A percentile compares a stretch with the other conserved stretches of the same genome.
Conservation (phyloP, 1,140 invertebrate genomes). For the Meloidogyne exigua region DNA sequence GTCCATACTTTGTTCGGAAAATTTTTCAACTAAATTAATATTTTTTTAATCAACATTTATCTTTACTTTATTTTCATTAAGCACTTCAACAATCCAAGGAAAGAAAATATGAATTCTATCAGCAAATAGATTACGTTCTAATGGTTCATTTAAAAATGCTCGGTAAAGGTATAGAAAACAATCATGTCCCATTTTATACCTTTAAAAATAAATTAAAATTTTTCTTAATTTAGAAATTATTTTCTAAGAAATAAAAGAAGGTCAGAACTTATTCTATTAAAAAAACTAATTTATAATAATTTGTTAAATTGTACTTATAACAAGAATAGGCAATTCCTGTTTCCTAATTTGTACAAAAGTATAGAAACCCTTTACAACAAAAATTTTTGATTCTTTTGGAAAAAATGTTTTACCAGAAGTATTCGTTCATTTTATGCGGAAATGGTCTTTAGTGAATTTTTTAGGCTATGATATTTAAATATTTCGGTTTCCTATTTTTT, state of each 20-base stretch:
- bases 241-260: background rate
- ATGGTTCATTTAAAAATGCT: background rate
- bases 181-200: background rate
- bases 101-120: background rate
- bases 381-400: too few relatives aligned
- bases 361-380: too few relatives aligned
- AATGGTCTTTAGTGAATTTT: too few relatives aligned
- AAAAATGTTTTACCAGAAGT: too few relatives aligned
- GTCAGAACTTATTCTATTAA: too few relatives aligned
- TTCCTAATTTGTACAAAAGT: too few relatives aligned
- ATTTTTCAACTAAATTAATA: background rate
- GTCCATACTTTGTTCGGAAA: background rate
- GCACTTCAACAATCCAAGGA: background rate
- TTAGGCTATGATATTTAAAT: too few relatives aligned
- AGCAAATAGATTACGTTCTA: background rate
- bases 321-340: too few relatives aligned
- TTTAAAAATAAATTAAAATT: background rate
- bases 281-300: too few relatives aligned
- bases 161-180: background rate
- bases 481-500: too few relatives aligned
- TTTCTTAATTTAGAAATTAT: background rate
- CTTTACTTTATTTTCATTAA: slow-evolving; percentile 1
- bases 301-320: too few relatives aligned
- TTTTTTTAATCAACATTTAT: background rate
- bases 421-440: too few relatives aligned